Evolutionary conservation across 2,888 invertebrate genomes (phyloP).

Genomic region (Luperina testacea): DNA sequence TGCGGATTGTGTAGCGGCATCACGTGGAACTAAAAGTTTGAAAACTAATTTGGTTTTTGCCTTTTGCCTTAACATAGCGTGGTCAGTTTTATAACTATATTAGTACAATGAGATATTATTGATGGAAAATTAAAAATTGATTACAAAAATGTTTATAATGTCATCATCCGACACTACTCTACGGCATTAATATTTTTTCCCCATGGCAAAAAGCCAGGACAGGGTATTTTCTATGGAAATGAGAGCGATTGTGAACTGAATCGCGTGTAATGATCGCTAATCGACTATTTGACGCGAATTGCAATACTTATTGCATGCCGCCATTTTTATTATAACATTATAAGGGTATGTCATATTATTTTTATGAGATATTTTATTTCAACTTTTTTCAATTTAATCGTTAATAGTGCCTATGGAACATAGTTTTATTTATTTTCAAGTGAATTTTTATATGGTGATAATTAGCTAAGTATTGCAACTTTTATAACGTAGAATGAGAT

Average conservation of each 20-base stretch:
- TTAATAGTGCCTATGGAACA: too few relatives aligned
- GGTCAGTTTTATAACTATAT: background rate
- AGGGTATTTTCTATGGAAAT: slow-evolving; percentile 67
- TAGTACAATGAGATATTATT: background rate
- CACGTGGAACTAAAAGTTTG: slow-evolving; percentile 1
- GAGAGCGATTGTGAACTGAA: slow-evolving; percentile 62
- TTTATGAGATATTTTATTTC: background rate
- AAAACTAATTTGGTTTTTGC: background rate
- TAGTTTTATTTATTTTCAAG: background rate
- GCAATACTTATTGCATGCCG: slow-evolving; percentile 33
- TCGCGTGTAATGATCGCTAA: slow-evolving; percentile 67
- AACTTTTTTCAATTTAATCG: background rate
- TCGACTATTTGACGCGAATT: slow-evolving; percentile 67
- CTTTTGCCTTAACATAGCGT: background rate
- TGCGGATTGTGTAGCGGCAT: background rate
- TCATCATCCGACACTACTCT: slow-evolving; percentile 2
- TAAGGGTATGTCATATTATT: background rate
- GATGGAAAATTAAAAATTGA: background rate
- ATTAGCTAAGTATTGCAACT: background rate
- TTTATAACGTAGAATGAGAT: background rate
- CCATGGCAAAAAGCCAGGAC: slow-evolving; percentile 62
- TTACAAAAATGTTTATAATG: background rate
- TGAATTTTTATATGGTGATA: too few relatives aligned
- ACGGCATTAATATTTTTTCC: slow-evolving; percentile 22
- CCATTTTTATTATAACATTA: slow-evolving; percentile 12